These are phyloP conservation scores for Mayetiola destructor DNA, from an alignment of 2,888 invertebrate genomes.

Conservation along the genomic window DNA sequence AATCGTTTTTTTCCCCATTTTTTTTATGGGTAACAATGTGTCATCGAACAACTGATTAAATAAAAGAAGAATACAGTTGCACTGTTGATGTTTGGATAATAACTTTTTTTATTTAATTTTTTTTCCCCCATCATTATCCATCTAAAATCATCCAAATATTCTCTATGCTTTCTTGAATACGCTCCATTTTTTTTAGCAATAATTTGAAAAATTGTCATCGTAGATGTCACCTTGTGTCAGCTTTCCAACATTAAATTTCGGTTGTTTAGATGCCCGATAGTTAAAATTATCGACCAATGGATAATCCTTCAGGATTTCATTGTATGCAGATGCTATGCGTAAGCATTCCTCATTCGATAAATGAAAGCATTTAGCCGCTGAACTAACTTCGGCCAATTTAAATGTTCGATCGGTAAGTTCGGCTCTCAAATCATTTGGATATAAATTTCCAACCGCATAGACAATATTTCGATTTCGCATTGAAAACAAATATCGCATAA, in stretches of 20 bases:
- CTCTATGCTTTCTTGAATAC: too few relatives aligned
- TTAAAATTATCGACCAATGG: constrained; percentile 54
- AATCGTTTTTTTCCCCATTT: too few relatives aligned
- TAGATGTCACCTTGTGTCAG: background rate
- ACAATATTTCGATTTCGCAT: constrained; percentile 74
- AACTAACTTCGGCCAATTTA: constrained; percentile 54
- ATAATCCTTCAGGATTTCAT: constrained; percentile 49
- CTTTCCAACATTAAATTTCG: background rate
- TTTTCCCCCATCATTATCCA: too few relatives aligned
- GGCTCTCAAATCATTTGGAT: constrained; percentile 53
- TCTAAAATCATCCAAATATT: too few relatives aligned
- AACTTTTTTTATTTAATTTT: too few relatives aligned
- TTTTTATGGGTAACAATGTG: too few relatives aligned
- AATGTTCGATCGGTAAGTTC: constrained; percentile 54
- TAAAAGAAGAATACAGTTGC: too few relatives aligned
- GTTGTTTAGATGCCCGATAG: constrained; percentile 41
- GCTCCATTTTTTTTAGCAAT: too few relatives aligned
- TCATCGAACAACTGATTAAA: too few relatives aligned
- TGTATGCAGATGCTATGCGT: constrained; percentile 62
- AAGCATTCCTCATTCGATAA: constrained; percentile 66
- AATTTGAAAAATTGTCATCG: too few relatives aligned
- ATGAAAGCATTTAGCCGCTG: constrained; percentile 52
- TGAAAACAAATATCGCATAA: constrained; percentile 71
- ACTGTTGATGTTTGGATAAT: too few relatives aligned
- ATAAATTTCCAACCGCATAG: constrained; percentile 54